phyloP scores from a whole-genome alignment of 2,113 vertebrate species.

The Prunella fulvescens region DNA sequence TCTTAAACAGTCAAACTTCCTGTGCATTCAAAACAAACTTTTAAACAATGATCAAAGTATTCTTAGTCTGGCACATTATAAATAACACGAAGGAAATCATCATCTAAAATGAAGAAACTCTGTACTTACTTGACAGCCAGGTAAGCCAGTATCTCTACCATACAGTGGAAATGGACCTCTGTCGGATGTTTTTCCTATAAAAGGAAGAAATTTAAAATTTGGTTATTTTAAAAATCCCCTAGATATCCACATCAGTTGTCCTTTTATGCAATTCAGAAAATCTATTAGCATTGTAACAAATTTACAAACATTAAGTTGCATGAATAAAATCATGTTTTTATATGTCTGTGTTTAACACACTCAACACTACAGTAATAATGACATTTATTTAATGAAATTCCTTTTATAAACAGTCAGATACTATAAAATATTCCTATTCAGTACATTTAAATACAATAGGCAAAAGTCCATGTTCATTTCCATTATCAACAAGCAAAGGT shows the following conservation, averaged over 20 bases:
- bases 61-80: neutral
- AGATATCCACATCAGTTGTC: neutral
- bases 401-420: neutral
- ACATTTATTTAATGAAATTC: neutral
- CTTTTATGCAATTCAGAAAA: neutral
- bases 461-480: neutral
- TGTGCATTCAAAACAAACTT: neutral
- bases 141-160: constrained; percentile 83
- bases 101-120: neutral
- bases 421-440: neutral
- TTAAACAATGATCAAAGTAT: neutral
- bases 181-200: constrained; percentile 89
- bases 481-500: neutral
- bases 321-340: neutral
- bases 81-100: neutral
- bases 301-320: neutral
- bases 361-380: neutral
- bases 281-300: neutral
- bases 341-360: neutral
- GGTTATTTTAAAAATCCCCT: neutral
- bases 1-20: neutral
- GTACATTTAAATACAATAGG: neutral
- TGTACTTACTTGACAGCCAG: constrained; percentile 88
- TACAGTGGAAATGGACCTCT: constrained; percentile 85
- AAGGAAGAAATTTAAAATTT: constrained; percentile 33